Percentiles rank a stretch among this genome's conserved stretches.
Conservation (phyloP, 2,797 vertebrate species). For the Molossus alvarezi region DNA sequence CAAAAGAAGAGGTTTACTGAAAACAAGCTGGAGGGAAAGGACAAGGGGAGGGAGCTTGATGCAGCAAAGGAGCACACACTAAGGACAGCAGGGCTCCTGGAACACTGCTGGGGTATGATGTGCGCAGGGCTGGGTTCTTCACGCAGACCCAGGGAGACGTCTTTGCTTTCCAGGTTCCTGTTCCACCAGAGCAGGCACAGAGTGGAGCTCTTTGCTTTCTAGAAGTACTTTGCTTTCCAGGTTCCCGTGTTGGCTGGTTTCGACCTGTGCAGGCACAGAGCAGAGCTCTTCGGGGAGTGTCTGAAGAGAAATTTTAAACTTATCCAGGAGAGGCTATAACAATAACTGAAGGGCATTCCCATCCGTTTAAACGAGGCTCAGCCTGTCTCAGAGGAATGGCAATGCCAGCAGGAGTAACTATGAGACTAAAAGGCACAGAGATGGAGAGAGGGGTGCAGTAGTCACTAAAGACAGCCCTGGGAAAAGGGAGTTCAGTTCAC, state of each 20-base stretch:
- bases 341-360: background rate
- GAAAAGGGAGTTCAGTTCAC: background rate
- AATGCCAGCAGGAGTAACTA: background rate
- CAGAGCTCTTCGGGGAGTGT: background rate
- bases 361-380: background rate
- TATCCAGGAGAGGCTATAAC: background rate
- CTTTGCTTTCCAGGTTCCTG: background rate
- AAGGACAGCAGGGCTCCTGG: too few species aligned
- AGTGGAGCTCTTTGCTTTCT: background rate
- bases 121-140: background rate
- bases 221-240: background rate
- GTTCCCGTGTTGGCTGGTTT: background rate
- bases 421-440: background rate
- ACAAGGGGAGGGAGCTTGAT: background rate
- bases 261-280: background rate
- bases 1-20: background rate
- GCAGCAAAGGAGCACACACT: background rate
- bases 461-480: slow-evolving; percentile 10
- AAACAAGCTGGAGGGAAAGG: background rate
- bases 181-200: background rate
- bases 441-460: background rate
- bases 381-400: background rate
- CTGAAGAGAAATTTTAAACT: background rate
- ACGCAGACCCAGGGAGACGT: background rate
- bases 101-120: background rate